Conservation (phyloP, 1,140 invertebrate genomes). For the Lamellibrachia luymesi region DNA sequence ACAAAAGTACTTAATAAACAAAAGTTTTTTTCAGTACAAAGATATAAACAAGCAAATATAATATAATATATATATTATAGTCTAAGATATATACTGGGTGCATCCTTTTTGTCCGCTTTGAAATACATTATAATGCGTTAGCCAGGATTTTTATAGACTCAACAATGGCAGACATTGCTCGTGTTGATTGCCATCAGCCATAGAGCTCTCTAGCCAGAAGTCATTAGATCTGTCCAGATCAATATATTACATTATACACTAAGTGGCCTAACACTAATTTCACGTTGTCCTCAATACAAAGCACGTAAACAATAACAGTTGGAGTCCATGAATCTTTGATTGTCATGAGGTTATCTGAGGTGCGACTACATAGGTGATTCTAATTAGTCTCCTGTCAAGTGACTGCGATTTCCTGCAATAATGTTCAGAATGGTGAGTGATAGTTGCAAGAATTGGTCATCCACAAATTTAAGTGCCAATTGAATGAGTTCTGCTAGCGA, state of each 20-base stretch:
- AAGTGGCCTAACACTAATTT: not conserved
- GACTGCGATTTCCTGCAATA: not conserved
- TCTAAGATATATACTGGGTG: not conserved
- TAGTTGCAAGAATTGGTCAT: too few relatives aligned
- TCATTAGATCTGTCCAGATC: not conserved
- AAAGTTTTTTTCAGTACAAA: too few relatives aligned
- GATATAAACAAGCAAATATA: not conserved
- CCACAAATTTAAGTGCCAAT: too few relatives aligned
- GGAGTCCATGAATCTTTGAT: not conserved
- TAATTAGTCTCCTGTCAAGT: not conserved
- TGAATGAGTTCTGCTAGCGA: too few relatives aligned
- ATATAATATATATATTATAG: not conserved
- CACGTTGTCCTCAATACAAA: not conserved
- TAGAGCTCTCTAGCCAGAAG: not conserved
- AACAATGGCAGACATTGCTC: not conserved
- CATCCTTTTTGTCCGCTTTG: not conserved
- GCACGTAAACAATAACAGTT: not conserved
- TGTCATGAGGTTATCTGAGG: not conserved
- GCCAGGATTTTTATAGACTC: too few relatives aligned
- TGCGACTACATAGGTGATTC: not conserved
- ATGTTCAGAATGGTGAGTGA: not conserved
- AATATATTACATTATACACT: not conserved
- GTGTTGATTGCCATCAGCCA: not conserved
- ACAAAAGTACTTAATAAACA: too few relatives aligned
- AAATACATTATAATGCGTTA: not conserved